Percentiles rank a stretch among this genome's conserved stretches.
Conservation (phyloP, 2,113 vertebrate genomes). For the Campylorhamphus procurvoides region DNA sequence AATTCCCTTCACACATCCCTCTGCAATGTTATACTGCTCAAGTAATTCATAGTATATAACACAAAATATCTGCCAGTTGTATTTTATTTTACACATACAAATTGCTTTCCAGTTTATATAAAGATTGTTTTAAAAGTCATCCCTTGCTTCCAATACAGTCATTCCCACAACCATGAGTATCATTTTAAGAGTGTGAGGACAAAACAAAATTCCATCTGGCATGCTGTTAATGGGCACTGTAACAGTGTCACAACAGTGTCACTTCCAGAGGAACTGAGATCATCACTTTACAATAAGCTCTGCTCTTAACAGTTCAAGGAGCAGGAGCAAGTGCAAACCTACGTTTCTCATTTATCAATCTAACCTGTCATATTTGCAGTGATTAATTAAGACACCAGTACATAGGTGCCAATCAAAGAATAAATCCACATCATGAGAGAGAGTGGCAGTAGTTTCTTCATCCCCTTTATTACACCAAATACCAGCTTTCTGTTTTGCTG, state of each 20-base stretch:
- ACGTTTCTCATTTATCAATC: conserved; percentile 62
- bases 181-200: conserved; percentile 69
- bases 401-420: neutral
- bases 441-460: neutral
- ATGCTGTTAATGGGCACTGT: conserved; percentile 72
- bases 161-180: conserved; percentile 47
- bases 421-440: neutral
- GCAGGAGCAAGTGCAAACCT: conserved; percentile 52
- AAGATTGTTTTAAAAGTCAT: conserved; percentile 50
- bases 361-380: conserved; percentile 55
- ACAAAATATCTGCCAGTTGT: neutral
- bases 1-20: neutral
- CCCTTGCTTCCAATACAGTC: conserved; percentile 21
- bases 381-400: conserved; percentile 46
- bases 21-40: neutral
- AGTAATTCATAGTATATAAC: neutral
- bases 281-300: conserved; percentile 59
- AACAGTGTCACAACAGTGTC: conserved; percentile 62
- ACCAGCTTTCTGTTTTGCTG: neutral
- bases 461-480: neutral
- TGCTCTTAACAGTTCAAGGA: conserved; percentile 50
- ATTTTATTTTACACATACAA: conserved; percentile 37
- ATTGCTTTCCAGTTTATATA: conserved; percentile 30
- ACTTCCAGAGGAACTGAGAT: conserved; percentile 61
- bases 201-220: conserved; percentile 73